Evolutionary conservation across 1,140 invertebrate genomes (phyloP), one percentile per base, ranked within the genome.

Genomic region (Druon quercuslanigerum): DNA sequence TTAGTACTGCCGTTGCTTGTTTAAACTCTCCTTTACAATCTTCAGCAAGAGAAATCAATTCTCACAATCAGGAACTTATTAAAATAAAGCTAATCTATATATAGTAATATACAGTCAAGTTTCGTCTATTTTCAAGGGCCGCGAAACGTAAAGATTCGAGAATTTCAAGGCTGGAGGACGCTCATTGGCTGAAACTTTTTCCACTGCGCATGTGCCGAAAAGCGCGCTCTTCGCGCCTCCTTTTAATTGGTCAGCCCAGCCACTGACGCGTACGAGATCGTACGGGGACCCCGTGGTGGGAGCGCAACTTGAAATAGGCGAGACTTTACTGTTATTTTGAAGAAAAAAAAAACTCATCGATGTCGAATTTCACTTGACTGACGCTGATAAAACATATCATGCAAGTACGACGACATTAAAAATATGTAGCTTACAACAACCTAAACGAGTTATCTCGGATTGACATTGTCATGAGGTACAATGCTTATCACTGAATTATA

Each of bases 271-370:
- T 1, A 3, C 20, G 3, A 25, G 20, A 25, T 25, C 20, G 20
- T 25, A 25, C 20, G 1, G 20, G 20, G 20, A 25, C 3, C 20
- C 3, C 20, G 20, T 25, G 20, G 20, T 25, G 20, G 20, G 3
- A 3, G 20, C 20, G 20, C 20, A 3, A 25, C 20, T 25, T 25
- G 20, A 25, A 25, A 25, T 25, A 25, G 20, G 20, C 20, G 20
- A 25, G 20, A 25, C 20, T 25, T 25, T 3, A 25, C 20, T 25
- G 20, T 25, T 25, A 66, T 66, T 40, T n/a, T n/a, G n/a, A n/a
- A n/a, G n/a, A n/a, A n/a, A n/a, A n/a, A n/a, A 16, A 66, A 66
- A 66, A 66, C 60, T 66, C 60, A 20, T 46, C 60, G 16, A 66
- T 16, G 33, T 33, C 14, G 25, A 66, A 40, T 60, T 66, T n/a